Evolutionary conservation across 2,888 invertebrate genomes (phyloP).

Genomic region (Notodonta dromedarius): DNA sequence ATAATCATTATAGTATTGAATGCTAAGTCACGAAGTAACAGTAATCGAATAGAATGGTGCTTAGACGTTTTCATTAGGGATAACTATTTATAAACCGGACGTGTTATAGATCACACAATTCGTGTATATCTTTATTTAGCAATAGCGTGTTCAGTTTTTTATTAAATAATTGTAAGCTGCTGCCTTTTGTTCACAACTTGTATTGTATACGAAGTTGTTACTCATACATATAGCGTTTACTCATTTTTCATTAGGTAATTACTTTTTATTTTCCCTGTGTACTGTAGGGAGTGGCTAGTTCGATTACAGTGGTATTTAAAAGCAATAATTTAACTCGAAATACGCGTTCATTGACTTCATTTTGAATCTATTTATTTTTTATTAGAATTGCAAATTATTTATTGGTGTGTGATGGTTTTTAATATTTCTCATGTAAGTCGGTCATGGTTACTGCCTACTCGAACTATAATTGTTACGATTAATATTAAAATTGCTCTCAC

Average conservation of each 20-base stretch:
- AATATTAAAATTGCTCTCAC: constrained; percentile 77
- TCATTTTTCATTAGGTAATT: constrained; percentile 1
- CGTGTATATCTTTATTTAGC: constrained; percentile 63
- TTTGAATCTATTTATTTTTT: constrained; percentile 70
- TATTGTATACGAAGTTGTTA: constrained; percentile 54
- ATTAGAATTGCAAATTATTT: constrained; percentile 76
- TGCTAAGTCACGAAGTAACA: constrained; percentile 77
- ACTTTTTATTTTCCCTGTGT: constrained; percentile 26
- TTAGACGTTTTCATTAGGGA: constrained; percentile 77
- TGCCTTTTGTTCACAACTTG: constrained; percentile 42
- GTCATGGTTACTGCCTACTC: constrained; percentile 49
- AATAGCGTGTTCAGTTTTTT: constrained; percentile 55
- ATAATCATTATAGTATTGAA: constrained; percentile 73
- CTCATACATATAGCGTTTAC: constrained; percentile 12
- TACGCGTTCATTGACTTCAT: constrained; percentile 45
- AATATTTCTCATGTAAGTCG: constrained; percentile 63
- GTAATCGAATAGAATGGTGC: constrained; percentile 84
- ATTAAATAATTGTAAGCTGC: constrained; percentile 38
- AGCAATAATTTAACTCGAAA: constrained; percentile 54
- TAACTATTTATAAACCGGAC: constrained; percentile 70
- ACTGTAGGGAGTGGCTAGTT: constrained; percentile 46
- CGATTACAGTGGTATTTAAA: constrained; percentile 49
- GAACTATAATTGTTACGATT: constrained; percentile 65
- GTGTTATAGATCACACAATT: constrained; percentile 59
- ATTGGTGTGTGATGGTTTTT: constrained; percentile 80